Percentiles rank a stretch among this genome's conserved stretches.
Conservation (phyloP, 2,888 invertebrate genomes). For the Zaprionus obscuricornis region DNA sequence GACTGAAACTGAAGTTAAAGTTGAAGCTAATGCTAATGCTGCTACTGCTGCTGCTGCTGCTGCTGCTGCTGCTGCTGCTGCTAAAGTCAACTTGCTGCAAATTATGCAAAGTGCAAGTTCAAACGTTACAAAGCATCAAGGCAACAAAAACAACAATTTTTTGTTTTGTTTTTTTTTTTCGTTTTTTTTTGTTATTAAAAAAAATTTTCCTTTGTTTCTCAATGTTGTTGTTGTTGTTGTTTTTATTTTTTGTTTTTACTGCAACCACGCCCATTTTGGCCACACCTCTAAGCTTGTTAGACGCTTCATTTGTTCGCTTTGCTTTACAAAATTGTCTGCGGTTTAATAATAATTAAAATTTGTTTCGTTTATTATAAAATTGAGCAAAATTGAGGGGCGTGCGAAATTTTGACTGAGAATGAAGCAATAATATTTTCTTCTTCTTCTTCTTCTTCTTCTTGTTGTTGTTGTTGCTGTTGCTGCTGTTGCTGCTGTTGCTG, state of each 20-base stretch:
- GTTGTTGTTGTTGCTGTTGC: constrained; percentile 13
- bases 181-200: constrained; percentile 8
- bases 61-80: no score
- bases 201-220: constrained; percentile 3
- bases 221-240: constrained; percentile 9
- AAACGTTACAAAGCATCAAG: constrained; percentile 40
- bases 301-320: constrained; percentile 58
- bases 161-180: constrained; percentile 25
- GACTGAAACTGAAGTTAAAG: no score
- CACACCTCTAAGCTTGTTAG: constrained; percentile 16
- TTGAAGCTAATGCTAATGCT: no score
- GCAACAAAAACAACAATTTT: constrained; percentile 45
- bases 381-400: constrained; percentile 68
- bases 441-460: no score
- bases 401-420: constrained; percentile 46
- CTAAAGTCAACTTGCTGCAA: constrained; percentile 43
- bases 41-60: no score
- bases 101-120: constrained; percentile 76
- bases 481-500: constrained; percentile 13
- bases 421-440: no score
- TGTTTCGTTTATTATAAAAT: constrained; percentile 67
- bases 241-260: constrained; percentile 17
- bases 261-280: background rate
- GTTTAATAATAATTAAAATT: constrained; percentile 70
- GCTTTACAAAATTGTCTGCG: constrained; percentile 48